These are phyloP conservation scores for Lasioglossum villosulum DNA, from an alignment of 2,888 invertebrate species.

Conservation along the genomic window DNA sequence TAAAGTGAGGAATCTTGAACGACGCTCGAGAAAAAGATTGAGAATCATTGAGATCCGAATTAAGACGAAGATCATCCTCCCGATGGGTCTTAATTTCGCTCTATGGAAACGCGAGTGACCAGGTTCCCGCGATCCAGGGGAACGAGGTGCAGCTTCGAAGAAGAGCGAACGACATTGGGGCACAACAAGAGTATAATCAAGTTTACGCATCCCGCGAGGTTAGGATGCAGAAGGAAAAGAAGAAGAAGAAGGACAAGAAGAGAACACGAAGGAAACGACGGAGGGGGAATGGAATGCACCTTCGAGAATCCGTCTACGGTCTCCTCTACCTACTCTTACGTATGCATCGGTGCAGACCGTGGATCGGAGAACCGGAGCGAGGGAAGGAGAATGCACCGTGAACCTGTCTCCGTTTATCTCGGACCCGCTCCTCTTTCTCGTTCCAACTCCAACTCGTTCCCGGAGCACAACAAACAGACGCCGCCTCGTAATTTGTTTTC, in stretches of 20 bases:
- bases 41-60: neutral
- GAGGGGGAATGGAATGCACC: constrained; percentile 67
- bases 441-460: constrained; percentile 58
- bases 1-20: neutral
- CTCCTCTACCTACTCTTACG: constrained; percentile 66
- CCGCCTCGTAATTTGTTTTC: constrained; percentile 84
- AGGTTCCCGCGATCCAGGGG: neutral
- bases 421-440: constrained; percentile 39
- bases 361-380: constrained; percentile 54
- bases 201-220: constrained; percentile 55
- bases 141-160: neutral
- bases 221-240: constrained; percentile 48
- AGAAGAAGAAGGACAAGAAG: constrained; percentile 44
- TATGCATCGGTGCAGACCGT: constrained; percentile 63
- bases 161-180: constrained; percentile 24
- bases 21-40: neutral
- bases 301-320: constrained; percentile 73
- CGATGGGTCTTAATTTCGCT: neutral
- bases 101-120: constrained; percentile 1
- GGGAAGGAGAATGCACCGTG: constrained; percentile 41
- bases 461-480: constrained; percentile 81
- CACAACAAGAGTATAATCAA: constrained; percentile 47
- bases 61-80: neutral
- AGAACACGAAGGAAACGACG: constrained; percentile 47
- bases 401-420: constrained; percentile 35